Conservation (phyloP, 2,113 vertebrate species). For the Sturnus vulgaris region DNA sequence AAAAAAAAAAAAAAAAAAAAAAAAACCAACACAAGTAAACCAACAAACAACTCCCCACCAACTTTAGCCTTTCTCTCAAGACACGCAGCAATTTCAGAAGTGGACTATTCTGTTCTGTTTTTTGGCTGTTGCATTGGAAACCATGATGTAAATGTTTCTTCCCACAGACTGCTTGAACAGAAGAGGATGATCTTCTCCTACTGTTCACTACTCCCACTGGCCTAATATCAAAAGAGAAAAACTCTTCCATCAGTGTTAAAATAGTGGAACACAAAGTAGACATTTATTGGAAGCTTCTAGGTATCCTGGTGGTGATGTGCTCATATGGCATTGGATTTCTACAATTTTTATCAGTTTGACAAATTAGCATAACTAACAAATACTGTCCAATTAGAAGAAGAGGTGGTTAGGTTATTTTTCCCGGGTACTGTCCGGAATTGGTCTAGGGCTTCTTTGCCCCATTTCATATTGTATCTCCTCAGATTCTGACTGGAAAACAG, state of each 20-base stretch:
- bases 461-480: background rate
- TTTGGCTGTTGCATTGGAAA: background rate
- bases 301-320: too few relatives aligned
- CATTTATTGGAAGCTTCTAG: background rate
- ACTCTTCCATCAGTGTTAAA: background rate
- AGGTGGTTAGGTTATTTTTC: background rate
- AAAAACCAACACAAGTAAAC: background rate
- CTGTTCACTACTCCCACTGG: background rate
- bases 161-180: background rate
- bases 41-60: background rate
- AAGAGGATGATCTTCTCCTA: background rate
- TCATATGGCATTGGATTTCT: background rate
- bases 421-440: background rate
- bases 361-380: background rate
- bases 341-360: too few relatives aligned
- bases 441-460: background rate
- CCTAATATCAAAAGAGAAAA: background rate
- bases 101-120: background rate
- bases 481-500: background rate
- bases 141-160: background rate
- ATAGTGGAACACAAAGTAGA: background rate
- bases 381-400: background rate
- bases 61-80: background rate
- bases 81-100: background rate
- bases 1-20: rapidly evolving